Conservation (phyloP, 2,797 vertebrate genomes). For the Pipistrellus pipistrellus region DNA sequence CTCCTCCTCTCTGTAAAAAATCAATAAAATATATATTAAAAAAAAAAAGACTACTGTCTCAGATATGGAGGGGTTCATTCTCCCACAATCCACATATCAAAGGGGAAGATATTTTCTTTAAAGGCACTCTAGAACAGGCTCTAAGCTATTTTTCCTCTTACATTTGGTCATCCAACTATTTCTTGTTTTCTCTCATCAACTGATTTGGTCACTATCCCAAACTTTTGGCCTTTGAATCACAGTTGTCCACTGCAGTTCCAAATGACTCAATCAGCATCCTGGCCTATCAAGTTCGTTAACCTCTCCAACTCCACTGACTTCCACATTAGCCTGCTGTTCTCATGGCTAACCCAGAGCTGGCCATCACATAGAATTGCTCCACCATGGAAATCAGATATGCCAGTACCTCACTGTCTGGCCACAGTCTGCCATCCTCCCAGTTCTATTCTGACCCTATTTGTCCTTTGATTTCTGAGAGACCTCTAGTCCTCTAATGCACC, state of each 20-base stretch:
- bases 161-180: neutral
- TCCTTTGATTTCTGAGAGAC: neutral
- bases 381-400: neutral
- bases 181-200: slow-evolving; percentile 21
- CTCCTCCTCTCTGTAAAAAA: too few relatives aligned
- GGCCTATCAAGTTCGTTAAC: neutral
- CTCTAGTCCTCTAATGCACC: neutral
- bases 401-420: neutral
- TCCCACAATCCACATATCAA: neutral
- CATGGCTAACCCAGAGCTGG: neutral
- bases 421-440: neutral
- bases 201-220: slow-evolving; percentile 39
- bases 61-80: slow-evolving; percentile 24
- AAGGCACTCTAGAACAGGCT: neutral
- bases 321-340: neutral
- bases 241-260: neutral
- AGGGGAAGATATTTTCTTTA: slow-evolving; percentile 25
- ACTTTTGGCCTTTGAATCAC: slow-evolving; percentile 27
- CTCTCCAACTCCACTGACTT: neutral
- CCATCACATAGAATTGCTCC: neutral
- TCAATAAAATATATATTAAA: too few relatives aligned
- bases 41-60: neutral
- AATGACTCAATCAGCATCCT: neutral
- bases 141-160: slow-evolving; percentile 19
- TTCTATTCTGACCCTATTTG: slow-evolving; percentile 4